A percentile compares a stretch with the other conserved stretches of the same genome.
Evolutionary conservation across 30 jellyfish, hydroid and myxozoan species (phyloP).

Genomic region (Turritopsis dohrnii): DNA sequence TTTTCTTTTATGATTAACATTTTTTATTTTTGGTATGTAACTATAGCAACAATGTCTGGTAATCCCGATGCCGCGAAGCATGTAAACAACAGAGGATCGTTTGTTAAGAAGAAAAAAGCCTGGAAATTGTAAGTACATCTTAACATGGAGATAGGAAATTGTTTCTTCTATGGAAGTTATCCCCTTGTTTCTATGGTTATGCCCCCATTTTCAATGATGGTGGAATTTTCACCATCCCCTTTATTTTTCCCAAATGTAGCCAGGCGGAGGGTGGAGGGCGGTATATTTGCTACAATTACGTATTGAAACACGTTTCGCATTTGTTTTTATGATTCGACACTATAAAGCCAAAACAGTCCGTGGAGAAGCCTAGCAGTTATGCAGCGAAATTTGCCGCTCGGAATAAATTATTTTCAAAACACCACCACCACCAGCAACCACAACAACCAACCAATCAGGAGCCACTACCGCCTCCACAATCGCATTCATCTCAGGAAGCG

Average conservation of each 20-base stretch:
- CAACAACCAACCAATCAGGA: conserved; percentile 19
- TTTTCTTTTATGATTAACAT: neutral
- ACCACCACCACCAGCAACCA: conserved; percentile 18
- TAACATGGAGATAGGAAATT: too few species aligned
- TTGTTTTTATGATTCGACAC: neutral
- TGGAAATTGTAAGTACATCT: neutral
- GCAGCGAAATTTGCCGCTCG: conserved; percentile 83
- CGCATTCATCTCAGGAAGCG: neutral
- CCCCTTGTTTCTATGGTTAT: neutral
- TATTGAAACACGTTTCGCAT: neutral
- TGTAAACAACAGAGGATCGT: neutral
- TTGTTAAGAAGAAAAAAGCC: neutral
- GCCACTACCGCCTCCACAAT: neutral
- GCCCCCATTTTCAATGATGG: neutral
- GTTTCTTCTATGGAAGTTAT: neutral
- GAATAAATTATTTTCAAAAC: conserved; percentile 18
- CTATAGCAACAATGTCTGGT: neutral
- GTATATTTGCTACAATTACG: neutral
- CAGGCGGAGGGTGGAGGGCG: too few species aligned
- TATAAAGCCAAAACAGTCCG: conserved; percentile 27
- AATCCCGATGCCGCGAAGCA: neutral
- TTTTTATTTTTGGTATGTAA: neutral
- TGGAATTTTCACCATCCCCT: too few species aligned
- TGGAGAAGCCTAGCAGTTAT: conserved; percentile 49
- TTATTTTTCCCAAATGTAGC: too few species aligned